Percentiles rank a stretch among this genome's conserved stretches.
These are phyloP conservation scores for Halcyon chelicuti DNA, from an alignment of 2,797 vertebrate species.

Conservation along the genomic window DNA sequence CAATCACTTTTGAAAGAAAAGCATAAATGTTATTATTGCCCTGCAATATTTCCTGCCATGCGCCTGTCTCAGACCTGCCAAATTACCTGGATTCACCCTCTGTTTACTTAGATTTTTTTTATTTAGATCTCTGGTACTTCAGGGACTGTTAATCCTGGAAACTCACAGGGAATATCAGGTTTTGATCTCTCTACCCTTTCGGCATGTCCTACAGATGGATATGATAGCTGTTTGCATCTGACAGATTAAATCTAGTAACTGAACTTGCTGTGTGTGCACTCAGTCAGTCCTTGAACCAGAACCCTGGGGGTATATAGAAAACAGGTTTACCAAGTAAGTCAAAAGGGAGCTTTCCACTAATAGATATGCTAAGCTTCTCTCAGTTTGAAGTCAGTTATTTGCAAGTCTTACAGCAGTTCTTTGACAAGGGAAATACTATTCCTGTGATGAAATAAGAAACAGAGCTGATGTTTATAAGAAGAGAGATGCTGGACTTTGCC, in stretches of 20 bases:
- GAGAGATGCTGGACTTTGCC: background rate
- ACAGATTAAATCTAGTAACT: conserved; percentile 65
- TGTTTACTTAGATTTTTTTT: background rate
- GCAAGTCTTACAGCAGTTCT: conserved; percentile 40
- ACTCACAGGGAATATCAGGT: background rate
- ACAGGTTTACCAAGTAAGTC: conserved; percentile 56
- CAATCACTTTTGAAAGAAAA: background rate
- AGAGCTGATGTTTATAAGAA: background rate
- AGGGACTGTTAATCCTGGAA: conserved; percentile 14
- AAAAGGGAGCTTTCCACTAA: conserved; percentile 48
- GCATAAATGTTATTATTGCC: background rate
- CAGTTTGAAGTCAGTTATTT: conserved; percentile 67
- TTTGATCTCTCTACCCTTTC: conserved; percentile 52
- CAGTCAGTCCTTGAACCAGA: conserved; percentile 63
- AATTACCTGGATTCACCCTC: conserved; percentile 14
- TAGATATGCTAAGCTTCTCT: conserved; percentile 62
- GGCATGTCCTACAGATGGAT: conserved; percentile 49
- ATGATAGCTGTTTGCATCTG: conserved; percentile 56
- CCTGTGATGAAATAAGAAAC: conserved; percentile 24
- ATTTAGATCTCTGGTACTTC: conserved; percentile 6
- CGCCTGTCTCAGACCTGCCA: background rate
- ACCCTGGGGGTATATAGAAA: conserved; percentile 36
- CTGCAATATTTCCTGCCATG: background rate
- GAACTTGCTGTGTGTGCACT: conserved; percentile 54
- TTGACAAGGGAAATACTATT: conserved; percentile 18